These are phyloP conservation scores for Ectemnius lituratus DNA, from an alignment of 2,888 invertebrate species.

Conservation along the genomic window DNA sequence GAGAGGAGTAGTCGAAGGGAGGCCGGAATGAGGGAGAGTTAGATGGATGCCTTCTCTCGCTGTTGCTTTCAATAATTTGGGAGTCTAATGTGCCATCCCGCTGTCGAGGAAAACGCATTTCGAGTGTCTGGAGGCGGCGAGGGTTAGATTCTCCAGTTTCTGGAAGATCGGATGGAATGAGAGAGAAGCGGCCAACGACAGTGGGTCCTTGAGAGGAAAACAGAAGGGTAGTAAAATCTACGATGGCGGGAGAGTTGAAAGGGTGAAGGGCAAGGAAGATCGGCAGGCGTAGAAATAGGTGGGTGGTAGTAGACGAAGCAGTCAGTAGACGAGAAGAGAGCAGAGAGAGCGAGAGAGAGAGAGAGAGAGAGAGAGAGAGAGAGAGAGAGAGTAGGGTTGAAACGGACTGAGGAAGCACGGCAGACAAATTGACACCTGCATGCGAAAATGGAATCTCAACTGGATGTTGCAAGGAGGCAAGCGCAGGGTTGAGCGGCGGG, in stretches of 20 bases:
- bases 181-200: constrained; percentile 18
- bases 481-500: constrained; percentile 34
- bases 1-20: background rate
- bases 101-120: constrained; percentile 35
- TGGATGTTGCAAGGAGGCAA: constrained; percentile 47
- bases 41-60: constrained; percentile 40
- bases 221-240: background rate
- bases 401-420: constrained; percentile 17
- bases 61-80: constrained; percentile 76
- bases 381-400: background rate
- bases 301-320: too few relatives aligned
- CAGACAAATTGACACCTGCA: constrained; percentile 72
- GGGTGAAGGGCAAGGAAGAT: background rate
- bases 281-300: background rate
- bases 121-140: constrained; percentile 21
- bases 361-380: background rate
- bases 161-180: background rate
- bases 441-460: constrained; percentile 55
- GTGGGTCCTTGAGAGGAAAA: constrained; percentile 8
- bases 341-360: background rate
- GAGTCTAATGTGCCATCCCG: constrained; percentile 71
- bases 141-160: constrained; percentile 3
- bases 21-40: constrained; percentile 7
- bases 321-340: too few relatives aligned
- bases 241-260: too few relatives aligned